Conservation (phyloP, 1,140 invertebrate genomes). For the Zaprionus capensis region DNA sequence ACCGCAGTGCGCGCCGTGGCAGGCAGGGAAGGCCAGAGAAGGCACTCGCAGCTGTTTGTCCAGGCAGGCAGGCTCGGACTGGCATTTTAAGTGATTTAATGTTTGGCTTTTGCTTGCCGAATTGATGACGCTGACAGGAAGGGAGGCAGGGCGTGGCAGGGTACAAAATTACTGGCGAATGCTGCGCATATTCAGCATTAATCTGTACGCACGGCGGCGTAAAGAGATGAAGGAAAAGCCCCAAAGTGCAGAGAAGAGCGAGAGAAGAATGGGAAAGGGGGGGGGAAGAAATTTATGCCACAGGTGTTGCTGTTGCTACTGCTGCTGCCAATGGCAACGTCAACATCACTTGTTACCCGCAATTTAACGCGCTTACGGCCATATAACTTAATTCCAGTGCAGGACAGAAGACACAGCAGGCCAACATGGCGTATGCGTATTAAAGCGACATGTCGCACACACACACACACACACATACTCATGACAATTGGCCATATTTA, state of each 20-base stretch:
- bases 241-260: background rate
- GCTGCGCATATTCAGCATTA: constrained; percentile 79
- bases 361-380: constrained; percentile 63
- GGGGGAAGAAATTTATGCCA: constrained; percentile 62
- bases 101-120: constrained; percentile 68
- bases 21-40: background rate
- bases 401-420: background rate
- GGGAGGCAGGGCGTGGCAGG: background rate
- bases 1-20: constrained; percentile 14
- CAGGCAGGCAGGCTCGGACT: constrained; percentile 52
- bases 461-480: background rate
- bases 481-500: constrained; percentile 18
- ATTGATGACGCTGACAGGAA: constrained; percentile 45
- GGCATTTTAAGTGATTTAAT: constrained; percentile 81
- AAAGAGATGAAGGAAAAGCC: constrained; percentile 50
- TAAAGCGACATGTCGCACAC: constrained; percentile 15
- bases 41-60: constrained; percentile 60
- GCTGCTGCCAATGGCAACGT: background rate
- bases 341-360: constrained; percentile 42
- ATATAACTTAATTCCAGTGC: constrained; percentile 41
- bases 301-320: constrained; percentile 56
- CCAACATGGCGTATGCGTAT: constrained; percentile 37
- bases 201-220: constrained; percentile 55
- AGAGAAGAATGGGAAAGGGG: background rate
- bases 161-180: constrained; percentile 59